Evolutionary conservation across 1,140 invertebrate species (phyloP), one percentile per base, ranked within the genome.

Genomic region (Pseudomyrmex sp.): DNA sequence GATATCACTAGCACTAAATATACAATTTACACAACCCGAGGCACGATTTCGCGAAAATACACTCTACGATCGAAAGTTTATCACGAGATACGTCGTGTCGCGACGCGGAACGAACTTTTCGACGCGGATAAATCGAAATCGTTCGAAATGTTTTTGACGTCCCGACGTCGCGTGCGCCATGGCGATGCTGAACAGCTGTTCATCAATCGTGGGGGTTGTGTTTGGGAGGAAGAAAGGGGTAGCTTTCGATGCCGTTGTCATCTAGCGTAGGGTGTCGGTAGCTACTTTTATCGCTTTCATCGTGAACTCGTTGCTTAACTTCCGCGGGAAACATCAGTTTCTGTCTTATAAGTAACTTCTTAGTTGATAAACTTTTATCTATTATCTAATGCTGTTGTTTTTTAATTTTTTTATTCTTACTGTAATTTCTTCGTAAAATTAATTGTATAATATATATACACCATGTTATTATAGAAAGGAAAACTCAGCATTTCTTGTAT

Each of bases 141-240:
- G 50, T 35, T 61, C 68, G 15, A 26, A 88, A 15, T 75, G 79
- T 80, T 59, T 89, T 70, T 58, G 84, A 86, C 66, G 72, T 73
- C 63, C 59, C 74, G 59, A 74, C 76, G 84, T 89, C 87, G 87
- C 87, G 87, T 88, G 86, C 80, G 87, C 87, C 87, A 89, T 89
- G 83, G 84, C 87, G 83, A 73, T 83, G 70, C 48, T 48, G 74
- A 89, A 89, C 87, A 89, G 87, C 87, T 89, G 87, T 85, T 89
- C 69, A 23, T 54, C 18, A 66, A 56, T 50, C 23, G 66, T 77
- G 73, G 58, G 50, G 63, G 76, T 85, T 76, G 59, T 35, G 0
- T 75, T 70, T 63, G 73, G 23, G 12, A 50, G 13, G 54, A 84
- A 82, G 56, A 20, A 50, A 65, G 58, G 62, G 72, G 70, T 9